Evolutionary conservation across 1,140 invertebrate genomes (phyloP).

Genomic region (Brachionus koreanus): DNA sequence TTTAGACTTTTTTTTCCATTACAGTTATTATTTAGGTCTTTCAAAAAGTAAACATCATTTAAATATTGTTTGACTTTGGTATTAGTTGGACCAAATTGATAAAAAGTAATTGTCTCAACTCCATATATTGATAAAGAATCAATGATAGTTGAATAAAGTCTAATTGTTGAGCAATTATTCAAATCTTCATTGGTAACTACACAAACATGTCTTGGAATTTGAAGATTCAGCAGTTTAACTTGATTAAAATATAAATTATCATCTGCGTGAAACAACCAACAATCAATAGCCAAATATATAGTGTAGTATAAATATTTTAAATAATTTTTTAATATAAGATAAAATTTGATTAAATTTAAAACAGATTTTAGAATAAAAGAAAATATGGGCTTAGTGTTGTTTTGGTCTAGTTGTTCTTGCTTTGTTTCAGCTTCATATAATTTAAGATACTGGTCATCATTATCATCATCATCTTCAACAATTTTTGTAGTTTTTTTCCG

Average conservation of each 20-base stretch:
- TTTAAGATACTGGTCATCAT: background rate
- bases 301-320: background rate
- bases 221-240: background rate
- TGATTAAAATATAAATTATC: background rate
- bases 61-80: background rate
- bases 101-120: background rate
- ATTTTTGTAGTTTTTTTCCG: background rate
- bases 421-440: background rate
- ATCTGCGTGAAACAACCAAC: background rate
- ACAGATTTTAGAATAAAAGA: background rate
- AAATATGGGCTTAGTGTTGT: background rate
- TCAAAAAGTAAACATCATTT: background rate
- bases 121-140: background rate
- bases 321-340: background rate
- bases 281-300: background rate
- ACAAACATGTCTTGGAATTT: conserved; percentile 14
- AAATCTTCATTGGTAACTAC: background rate
- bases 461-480: too few relatives aligned
- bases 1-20: background rate
- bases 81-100: background rate
- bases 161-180: background rate
- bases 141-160: background rate
- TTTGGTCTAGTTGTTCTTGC: background rate
- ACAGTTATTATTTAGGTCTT: background rate
- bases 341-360: background rate